Evolutionary conservation across 1,140 invertebrate species (phyloP), one percentile per base, ranked within the genome.

Genomic region (Metaphire vulgaris): DNA sequence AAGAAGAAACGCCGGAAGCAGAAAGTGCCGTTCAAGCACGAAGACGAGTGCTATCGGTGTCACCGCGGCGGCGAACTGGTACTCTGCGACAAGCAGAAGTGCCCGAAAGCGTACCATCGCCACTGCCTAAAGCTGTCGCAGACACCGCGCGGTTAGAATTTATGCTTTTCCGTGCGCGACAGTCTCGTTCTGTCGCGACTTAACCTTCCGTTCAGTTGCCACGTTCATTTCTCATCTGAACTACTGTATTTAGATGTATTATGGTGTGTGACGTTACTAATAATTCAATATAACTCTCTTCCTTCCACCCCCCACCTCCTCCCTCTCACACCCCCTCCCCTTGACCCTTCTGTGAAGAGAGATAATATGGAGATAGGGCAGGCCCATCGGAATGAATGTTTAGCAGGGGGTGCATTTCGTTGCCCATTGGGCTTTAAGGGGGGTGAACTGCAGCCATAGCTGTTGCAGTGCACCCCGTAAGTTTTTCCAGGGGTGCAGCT

Each of bases 101-200:
- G 90, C 81, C 85, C 86, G 1, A 90, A 90, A 80, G 87, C 86
- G 70, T 91, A 90, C 82, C 90, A 91, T 80, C 83, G 88, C 21
- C 81, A 84, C 33, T 91, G 90, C 82, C 83, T 90, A 1, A 85
- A 86, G 1, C 82, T 88, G 6, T 83, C 83, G 26, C 85, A 86
- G 79, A 81, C 86, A 69, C 88, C 89, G 1, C 80, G 85, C 82
- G 89, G 89, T 89, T 1, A 74, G 76, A 28, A 41, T n/a, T 21
- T 28, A 28, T 64, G n/a, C 56, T 31, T 33, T 41, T 29, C 26
- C 0, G 28, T 14, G 2, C 65, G n/a, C 29, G 21, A 1, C 29
- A 66, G 1, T 66, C n/a, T n/a, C n/a, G n/a, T 66, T 0, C 16
- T 71, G 30, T 28, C 33, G 31, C 28, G n/a, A 29, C 16, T 1